phyloP scores from a whole-genome alignment of 1,140 invertebrate genomes.

The Heterodera carotae region DNA sequence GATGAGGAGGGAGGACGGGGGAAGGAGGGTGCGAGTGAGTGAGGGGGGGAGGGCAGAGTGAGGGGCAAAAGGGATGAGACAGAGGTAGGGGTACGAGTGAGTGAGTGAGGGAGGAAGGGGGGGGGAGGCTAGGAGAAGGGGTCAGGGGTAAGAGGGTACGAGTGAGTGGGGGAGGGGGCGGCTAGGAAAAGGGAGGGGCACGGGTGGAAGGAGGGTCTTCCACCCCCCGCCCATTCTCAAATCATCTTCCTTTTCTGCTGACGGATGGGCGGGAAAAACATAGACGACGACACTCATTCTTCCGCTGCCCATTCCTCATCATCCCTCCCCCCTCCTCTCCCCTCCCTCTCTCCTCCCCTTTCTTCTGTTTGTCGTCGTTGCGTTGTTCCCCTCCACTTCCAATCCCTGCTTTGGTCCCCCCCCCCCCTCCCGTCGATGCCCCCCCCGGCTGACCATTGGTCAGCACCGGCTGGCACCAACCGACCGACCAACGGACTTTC shows the following conservation, averaged over 20 bases:
- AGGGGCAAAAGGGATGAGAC: too few species aligned
- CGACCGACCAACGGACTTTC: conserved; percentile 8
- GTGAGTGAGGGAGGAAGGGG: too few species aligned
- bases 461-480: conserved; percentile 33
- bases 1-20: too few species aligned
- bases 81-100: too few species aligned
- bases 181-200: too few species aligned
- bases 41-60: too few species aligned
- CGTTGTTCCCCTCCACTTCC: neutral
- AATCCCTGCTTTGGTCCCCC: neutral
- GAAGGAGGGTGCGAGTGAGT: too few species aligned
- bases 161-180: too few species aligned
- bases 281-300: neutral
- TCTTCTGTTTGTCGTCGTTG: conserved; percentile 16
- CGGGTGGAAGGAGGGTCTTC: too few species aligned
- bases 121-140: too few species aligned
- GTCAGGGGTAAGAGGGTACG: too few species aligned
- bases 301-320: neutral
- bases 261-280: conserved; percentile 2
- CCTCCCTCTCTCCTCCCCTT: neutral
- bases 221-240: too few species aligned
- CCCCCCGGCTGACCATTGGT: conserved; percentile 25
- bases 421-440: neutral
- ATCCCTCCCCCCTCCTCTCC: neutral
- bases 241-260: neutral